Conservation (phyloP, 2,113 vertebrate genomes). For the Dicrurus megarhynchus region DNA sequence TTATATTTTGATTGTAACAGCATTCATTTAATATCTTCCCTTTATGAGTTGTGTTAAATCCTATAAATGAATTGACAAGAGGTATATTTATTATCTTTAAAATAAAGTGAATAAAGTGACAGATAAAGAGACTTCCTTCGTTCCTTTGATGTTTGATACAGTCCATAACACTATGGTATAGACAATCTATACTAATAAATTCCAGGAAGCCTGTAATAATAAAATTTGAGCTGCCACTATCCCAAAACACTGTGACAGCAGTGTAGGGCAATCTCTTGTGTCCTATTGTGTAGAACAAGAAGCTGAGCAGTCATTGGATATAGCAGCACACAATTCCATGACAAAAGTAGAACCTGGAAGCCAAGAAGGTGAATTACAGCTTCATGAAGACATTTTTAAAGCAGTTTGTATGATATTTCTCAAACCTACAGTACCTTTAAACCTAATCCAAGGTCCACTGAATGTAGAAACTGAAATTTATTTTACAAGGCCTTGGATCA, state of each 20-base stretch:
- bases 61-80: background rate
- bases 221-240: background rate
- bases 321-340: background rate
- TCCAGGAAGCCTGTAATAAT: background rate
- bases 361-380: background rate
- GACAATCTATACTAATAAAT: background rate
- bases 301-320: background rate
- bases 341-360: background rate
- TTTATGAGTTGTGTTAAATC: background rate
- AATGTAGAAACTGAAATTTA: background rate
- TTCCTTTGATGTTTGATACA: background rate
- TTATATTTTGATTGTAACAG: background rate
- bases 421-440: background rate
- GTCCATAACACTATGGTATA: background rate
- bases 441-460: background rate
- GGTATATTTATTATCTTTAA: background rate
- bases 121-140: background rate
- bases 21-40: background rate
- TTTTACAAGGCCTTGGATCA: background rate
- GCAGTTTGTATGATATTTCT: background rate
- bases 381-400: background rate
- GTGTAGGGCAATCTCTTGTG: fast-evolving
- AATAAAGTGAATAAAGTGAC: background rate
- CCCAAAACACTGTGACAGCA: background rate
- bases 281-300: background rate